Percentiles rank a stretch among this genome's conserved stretches.
These are phyloP conservation scores for Pangasius larnaudii DNA, from an alignment of 2,797 vertebrate genomes.

Conservation along the genomic window DNA sequence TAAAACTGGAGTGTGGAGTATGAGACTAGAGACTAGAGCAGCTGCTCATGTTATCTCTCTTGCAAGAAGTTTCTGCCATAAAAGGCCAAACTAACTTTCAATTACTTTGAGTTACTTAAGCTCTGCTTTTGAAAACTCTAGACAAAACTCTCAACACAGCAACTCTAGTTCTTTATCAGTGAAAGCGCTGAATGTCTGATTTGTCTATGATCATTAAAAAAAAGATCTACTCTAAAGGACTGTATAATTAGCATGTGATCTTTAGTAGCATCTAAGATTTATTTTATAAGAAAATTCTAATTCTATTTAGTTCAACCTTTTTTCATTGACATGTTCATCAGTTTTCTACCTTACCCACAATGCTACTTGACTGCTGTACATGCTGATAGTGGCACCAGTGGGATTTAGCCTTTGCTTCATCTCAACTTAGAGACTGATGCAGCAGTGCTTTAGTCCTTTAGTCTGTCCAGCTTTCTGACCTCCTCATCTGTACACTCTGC, in stretches of 20 bases:
- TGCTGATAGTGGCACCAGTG: neutral
- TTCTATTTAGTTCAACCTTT: neutral
- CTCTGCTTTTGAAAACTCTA: neutral
- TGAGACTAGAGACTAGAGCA: conserved; percentile 13
- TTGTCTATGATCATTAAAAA: neutral
- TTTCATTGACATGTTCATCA: neutral
- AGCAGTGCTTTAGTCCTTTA: neutral
- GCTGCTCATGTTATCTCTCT: conserved; percentile 8
- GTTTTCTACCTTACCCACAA: neutral
- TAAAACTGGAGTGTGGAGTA: conserved; percentile 15
- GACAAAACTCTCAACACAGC: neutral
- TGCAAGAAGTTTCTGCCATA: conserved; percentile 6
- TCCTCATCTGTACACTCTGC: neutral
- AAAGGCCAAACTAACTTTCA: conserved; percentile 11
- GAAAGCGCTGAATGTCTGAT: neutral
- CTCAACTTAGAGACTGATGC: neutral
- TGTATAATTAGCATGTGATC: neutral
- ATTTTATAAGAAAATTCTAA: neutral
- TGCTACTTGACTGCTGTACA: too few relatives aligned
- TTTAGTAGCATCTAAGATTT: neutral
- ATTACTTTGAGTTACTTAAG: neutral
- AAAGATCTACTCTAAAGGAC: neutral
- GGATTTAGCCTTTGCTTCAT: neutral
- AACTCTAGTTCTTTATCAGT: neutral
- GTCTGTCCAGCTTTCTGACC: neutral